Base-by-base conservation (phyloP, 2,888 invertebrate species). In the Drosophila rellima region DNA sequence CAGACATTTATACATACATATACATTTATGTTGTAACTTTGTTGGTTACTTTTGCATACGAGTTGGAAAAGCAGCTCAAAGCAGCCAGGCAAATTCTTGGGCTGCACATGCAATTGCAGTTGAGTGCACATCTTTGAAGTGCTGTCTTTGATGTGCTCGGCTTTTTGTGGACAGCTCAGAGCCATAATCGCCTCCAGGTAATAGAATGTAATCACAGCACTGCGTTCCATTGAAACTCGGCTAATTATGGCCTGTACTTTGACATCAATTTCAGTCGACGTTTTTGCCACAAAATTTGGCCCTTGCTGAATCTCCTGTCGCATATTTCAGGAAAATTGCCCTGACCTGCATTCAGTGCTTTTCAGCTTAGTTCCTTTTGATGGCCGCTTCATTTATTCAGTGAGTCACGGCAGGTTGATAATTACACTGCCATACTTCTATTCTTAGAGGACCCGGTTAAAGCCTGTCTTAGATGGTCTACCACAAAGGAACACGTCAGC, bases 241-340 rank as follows among this genome's bases (percentile, higher is more conserved):
- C 80, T 78, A 78, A 78, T 78, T 78, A 79, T 61, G 59, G 66
- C 45, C 74, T 62, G 40, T 20, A 17, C 35, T 78, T 64, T 74
- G 75, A 71, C 75, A 71, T 51, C 62, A 67, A 71, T 64, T 74
- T 45, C n/a, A 29, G 44, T 0, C 20, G 31, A 48, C 56, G 26
- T 48, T 40, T 61, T 54, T 57, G 26, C 7, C 35, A 35, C 29
- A 42, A 17, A 51, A 51, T 20, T 44, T n/a, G 15, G 20, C 6
- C 20, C 40, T 26, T 39, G 56, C 50, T 45, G 39, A 35, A 23
- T 45, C 26, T 26, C 26, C 26, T 7, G 7, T 33, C 18, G 18
- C 56, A 26, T 44, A 57, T 45, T 68, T 44, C 35, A 42, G 15
- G 11, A 17, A 74, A 63, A 71, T 76, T 63, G 50, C 61, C 54